Evolutionary conservation across 1,140 invertebrate species (phyloP), one percentile per base, ranked within the genome.

Genomic region (Lutraria rhynchaena): DNA sequence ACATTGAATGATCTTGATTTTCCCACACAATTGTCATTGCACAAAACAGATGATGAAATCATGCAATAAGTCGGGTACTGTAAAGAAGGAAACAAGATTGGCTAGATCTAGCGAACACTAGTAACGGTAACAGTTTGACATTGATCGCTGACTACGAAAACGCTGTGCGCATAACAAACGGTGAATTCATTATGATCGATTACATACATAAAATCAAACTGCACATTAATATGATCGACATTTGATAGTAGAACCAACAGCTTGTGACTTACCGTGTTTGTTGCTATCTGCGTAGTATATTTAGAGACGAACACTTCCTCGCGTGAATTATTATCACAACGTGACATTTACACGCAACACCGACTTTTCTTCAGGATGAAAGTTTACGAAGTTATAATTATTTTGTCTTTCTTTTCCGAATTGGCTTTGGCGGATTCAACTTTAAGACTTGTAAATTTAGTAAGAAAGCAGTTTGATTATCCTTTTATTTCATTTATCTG

Each of bases 361-460:
- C 63, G 63, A 49, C 37, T 41, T 41, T 7, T 41, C 37, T 41
- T 3, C 5, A 67, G 19, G 17, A 67, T 67, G 63, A 13, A 19
- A 9, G 0, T 51, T 67, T 51, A 5, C 7, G 1, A 67, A 31
- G 29, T 67, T 67, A 29, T 67, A 0, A 19, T 67, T 31, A 29
- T 31, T 1, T 15, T 67, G 24, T 51, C 19, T 1, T 2, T 24
- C 1, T 37, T 67, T 29, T 31, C 24, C 15, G 0, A 41, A 7
- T 7, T 46, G 1, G 41, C 31, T 7, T 29, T 5, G 5, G 22
- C 41, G n/a, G 63, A 67, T 41, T 13, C 4, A 15, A 67, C 41
- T 24, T 27, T 67, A 13, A 44, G 63, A 22, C 41, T 67, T 27
- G 63, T 67, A 0, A 67, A 67, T 22, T 31, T 67, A 41, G 63